Evolutionary conservation across 2,113 vertebrate species (phyloP), one percentile per base, ranked within the genome.

Genomic region (Agapornis roseicollis): DNA sequence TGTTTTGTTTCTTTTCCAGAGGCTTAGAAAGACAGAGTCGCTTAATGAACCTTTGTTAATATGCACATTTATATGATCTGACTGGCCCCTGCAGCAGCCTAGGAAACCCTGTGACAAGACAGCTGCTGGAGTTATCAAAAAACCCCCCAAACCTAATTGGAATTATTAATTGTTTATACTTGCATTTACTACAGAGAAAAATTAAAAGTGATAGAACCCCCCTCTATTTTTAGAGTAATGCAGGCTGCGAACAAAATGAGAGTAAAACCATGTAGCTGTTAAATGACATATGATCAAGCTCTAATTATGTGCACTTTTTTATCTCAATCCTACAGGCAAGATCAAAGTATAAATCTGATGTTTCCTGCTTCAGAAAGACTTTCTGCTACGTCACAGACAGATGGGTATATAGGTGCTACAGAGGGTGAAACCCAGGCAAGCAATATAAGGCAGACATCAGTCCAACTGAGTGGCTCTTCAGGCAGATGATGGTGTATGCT

Each of bases 11-110:
- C 69, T 91, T 94, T 96, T 93, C 95, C 94, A 95, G 82, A 79
- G 88, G 92, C 92, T 89, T 90, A 84, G 84, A 95, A 94, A 89
- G 72, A 92, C 49, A 66, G 46, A 78, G 52, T 50, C 3, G 3
- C 58, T 82, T 95, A 95, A 95, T 94, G 92, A 96, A 93, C 85
- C 89, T 93, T 97, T 96, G 94, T 95, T 96, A 96, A 96, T 83
- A 94, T 94, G 92, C 95, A 97, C 83, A 95, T 94, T 94, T 91
- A 93, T 94, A 96, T 88, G 39, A 94, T 94, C 84, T 94, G 93
- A 94, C 90, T 93, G 93, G 82, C 77, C 94, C 70, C 90, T 90
- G 78, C 70, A 95, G 88, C 89, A 96, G 60, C 68, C 69, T 55
- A 74, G 52, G 56, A 72, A 92, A 96, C 94, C 55, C 79, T 91